phyloP scores from a whole-genome alignment of 2,888 invertebrate species.

The Teinopalpus imperialis region DNA sequence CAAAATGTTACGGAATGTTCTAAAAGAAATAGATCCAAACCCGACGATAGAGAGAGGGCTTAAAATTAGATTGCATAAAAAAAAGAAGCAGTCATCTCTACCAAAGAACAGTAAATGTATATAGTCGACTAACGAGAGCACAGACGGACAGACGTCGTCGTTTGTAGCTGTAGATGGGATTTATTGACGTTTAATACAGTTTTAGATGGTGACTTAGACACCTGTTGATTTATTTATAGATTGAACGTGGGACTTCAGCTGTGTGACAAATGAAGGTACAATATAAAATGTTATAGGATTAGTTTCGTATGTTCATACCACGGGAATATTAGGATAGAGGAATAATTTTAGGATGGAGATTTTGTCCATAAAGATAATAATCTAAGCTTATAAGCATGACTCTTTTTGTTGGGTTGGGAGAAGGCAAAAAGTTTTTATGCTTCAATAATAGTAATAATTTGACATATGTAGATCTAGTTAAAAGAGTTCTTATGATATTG shows the following conservation, averaged over 20 bases:
- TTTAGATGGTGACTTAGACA: slow-evolving; percentile 34
- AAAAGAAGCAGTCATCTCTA: slow-evolving; percentile 17
- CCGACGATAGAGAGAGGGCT: slow-evolving; percentile 1
- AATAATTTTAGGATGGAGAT: too few relatives aligned
- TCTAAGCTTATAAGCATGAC: too few relatives aligned
- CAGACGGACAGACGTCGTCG: slow-evolving; percentile 33
- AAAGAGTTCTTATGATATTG: too few relatives aligned
- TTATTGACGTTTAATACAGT: slow-evolving; percentile 36
- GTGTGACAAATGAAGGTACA: slow-evolving; percentile 30
- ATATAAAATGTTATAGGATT: too few relatives aligned
- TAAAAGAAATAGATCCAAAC: background rate
- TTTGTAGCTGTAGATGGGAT: slow-evolving; percentile 26
- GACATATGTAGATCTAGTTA: too few relatives aligned
- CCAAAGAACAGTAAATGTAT: slow-evolving; percentile 5
- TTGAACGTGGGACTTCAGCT: slow-evolving; percentile 30
- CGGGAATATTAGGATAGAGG: too few relatives aligned
- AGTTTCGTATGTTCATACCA: too few relatives aligned
- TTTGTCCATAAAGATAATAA: too few relatives aligned
- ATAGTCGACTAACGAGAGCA: slow-evolving; percentile 28
- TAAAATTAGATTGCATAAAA: slow-evolving; percentile 15
- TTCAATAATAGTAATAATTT: too few relatives aligned
- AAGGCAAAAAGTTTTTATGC: too few relatives aligned
- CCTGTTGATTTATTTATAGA: slow-evolving; percentile 41
- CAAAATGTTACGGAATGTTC: too few relatives aligned
- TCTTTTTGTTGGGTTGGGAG: too few relatives aligned